Conservation (phyloP, 2,113 vertebrate genomes). For the Coptodon rendalli region DNA sequence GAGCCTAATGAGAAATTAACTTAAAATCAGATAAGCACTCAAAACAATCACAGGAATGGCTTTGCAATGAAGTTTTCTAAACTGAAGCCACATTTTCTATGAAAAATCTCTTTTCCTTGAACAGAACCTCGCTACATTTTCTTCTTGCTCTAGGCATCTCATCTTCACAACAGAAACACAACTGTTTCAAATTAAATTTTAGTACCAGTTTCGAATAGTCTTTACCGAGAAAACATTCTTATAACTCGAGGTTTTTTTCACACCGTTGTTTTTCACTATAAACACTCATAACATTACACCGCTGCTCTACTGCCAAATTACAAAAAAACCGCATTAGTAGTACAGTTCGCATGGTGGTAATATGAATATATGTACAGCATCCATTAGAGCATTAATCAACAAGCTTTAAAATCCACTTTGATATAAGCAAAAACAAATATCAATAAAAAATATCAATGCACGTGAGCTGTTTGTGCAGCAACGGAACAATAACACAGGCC, state of each 20-base stretch:
- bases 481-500: background rate
- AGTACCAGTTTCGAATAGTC: slow-evolving; percentile 62
- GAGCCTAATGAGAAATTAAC: slow-evolving; percentile 40
- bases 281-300: slow-evolving; percentile 56
- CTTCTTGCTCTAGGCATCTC: slow-evolving; percentile 44
- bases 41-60: slow-evolving; percentile 31
- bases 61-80: slow-evolving; percentile 6
- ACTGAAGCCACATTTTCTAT: slow-evolving; percentile 16
- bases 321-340: slow-evolving; percentile 12
- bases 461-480: background rate
- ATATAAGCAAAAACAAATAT: background rate
- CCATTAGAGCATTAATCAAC: background rate
- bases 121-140: slow-evolving; percentile 14
- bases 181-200: slow-evolving; percentile 74
- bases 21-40: slow-evolving; percentile 49
- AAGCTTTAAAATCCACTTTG: background rate
- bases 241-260: slow-evolving; percentile 54
- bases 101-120: slow-evolving; percentile 26
- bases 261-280: slow-evolving; percentile 59
- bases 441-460: background rate
- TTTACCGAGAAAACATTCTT: slow-evolving; percentile 69
- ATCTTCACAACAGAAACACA: slow-evolving; percentile 47
- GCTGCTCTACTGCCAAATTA: slow-evolving; percentile 43
- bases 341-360: background rate
- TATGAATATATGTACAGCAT: background rate